These are phyloP conservation scores for Stenchaetothrips biformis DNA, from an alignment of 2,888 invertebrate species.

Conservation along the genomic window DNA sequence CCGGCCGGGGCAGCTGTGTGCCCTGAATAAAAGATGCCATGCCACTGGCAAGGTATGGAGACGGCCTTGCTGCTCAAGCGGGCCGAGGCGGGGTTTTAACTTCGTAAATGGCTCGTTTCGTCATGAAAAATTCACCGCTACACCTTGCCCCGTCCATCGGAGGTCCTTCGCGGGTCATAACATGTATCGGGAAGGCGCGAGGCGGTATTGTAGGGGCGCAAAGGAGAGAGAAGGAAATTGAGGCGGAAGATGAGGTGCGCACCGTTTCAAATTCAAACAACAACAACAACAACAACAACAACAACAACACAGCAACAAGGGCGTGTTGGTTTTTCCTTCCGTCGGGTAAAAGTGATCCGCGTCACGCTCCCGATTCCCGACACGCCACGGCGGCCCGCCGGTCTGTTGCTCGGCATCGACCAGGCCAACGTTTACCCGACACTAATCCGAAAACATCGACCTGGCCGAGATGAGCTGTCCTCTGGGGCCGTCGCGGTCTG, in stretches of 20 bases:
- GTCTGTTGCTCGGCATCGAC: background rate
- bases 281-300: too few species aligned
- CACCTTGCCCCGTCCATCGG: background rate
- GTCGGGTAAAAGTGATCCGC: too few species aligned
- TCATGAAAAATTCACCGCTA: conserved; percentile 21
- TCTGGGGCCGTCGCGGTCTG: too few species aligned
- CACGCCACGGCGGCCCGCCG: too few species aligned
- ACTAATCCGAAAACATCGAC: too few species aligned
- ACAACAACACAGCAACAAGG: too few species aligned
- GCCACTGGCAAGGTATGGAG: too few species aligned
- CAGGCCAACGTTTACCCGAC: too few species aligned
- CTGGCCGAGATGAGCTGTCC: too few species aligned
- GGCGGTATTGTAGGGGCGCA: background rate
- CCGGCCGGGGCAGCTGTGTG: background rate
- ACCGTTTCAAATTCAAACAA: too few species aligned
- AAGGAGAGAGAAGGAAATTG: background rate
- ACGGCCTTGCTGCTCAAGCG: background rate
- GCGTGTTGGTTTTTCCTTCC: too few species aligned
- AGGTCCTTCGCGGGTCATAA: background rate
- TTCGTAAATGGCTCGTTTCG: conserved; percentile 24
- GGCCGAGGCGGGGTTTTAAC: background rate
- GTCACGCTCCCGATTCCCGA: too few species aligned
- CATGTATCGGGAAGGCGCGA: background rate
- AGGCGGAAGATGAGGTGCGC: background rate
- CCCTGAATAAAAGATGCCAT: conserved; percentile 2